Evolutionary conservation across 1,140 invertebrate species (phyloP).

Genomic region (Zaprionus taronus): DNA sequence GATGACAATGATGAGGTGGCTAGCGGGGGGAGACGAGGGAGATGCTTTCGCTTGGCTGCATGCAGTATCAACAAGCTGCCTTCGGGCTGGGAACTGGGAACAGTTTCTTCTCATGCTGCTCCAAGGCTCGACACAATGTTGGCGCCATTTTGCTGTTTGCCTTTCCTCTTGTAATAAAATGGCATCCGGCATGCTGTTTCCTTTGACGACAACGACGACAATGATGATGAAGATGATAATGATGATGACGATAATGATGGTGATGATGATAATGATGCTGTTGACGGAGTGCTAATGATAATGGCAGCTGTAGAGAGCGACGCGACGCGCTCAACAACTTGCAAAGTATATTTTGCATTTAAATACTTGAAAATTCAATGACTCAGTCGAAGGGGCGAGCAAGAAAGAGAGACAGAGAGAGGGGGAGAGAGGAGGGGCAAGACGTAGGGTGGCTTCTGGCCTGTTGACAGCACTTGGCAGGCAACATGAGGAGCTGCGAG

Average conservation of each 20-base stretch:
- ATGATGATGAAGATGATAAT: neutral
- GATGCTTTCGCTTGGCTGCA: conserved; percentile 39
- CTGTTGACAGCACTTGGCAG: conserved; percentile 60
- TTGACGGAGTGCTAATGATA: conserved; percentile 59
- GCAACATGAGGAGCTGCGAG: conserved; percentile 3
- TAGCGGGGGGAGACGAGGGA: neutral
- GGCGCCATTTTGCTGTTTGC: conserved; percentile 81
- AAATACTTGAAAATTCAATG: conserved; percentile 67
- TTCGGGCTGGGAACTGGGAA: conserved; percentile 8
- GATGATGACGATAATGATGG: neutral
- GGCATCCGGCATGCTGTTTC: conserved; percentile 68
- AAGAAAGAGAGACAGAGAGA: neutral
- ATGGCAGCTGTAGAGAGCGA: conserved; percentile 48
- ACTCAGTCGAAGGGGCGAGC: conserved; percentile 14
- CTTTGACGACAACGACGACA: conserved; percentile 30
- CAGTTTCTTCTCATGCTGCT: conserved; percentile 1
- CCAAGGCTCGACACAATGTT: conserved; percentile 57
- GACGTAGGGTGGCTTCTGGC: neutral
- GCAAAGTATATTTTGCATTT: conserved; percentile 60
- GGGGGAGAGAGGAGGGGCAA: neutral
- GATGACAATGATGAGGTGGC: conserved; percentile 8
- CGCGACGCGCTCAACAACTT: conserved; percentile 2
- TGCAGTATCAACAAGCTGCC: conserved; percentile 55
- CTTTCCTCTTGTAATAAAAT: conserved; percentile 81
- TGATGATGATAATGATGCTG: conserved; percentile 16